Evolutionary conservation across 2,888 invertebrate genomes (phyloP).

Genomic region (Eupithecia subfuscata): DNA sequence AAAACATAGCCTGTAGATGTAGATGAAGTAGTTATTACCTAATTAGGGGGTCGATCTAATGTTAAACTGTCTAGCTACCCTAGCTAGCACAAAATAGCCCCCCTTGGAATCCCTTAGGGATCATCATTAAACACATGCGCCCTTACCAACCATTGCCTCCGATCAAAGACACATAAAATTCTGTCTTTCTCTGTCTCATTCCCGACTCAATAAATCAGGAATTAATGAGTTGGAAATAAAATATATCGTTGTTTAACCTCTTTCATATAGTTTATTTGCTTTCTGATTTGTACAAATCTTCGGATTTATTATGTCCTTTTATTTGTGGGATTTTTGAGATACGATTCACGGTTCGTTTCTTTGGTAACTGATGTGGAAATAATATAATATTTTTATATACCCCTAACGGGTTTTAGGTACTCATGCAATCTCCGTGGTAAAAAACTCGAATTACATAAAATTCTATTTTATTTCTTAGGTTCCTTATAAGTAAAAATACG

Average conservation of each 20-base stretch:
- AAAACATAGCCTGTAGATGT: no score
- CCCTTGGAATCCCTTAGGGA: not conserved
- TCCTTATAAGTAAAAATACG: no score
- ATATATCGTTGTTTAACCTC: constrained; percentile 64
- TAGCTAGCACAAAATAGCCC: not conserved
- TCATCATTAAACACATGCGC: constrained; percentile 7
- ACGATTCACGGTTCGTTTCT: constrained; percentile 27
- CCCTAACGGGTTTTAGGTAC: no score
- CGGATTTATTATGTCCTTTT: constrained; percentile 47
- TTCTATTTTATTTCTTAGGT: no score
- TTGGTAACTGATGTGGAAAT: constrained; percentile 27
- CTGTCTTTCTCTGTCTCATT: constrained; percentile 46
- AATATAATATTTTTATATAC: constrained; percentile 4
- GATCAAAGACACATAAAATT: constrained; percentile 25
- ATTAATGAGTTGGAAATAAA: constrained; percentile 76
- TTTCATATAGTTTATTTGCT: constrained; percentile 65
- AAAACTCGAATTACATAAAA: not conserved
- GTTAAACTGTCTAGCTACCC: not conserved
- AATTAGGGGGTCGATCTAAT: not conserved
- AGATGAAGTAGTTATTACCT: no score
- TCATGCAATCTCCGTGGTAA: no score
- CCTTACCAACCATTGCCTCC: constrained; percentile 6
- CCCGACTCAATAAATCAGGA: constrained; percentile 67
- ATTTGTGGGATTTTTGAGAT: constrained; percentile 36
- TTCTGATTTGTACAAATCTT: constrained; percentile 64